Base-by-base conservation (phyloP, 2,113 vertebrate species). In the Recurvirostra avosetta region DNA sequence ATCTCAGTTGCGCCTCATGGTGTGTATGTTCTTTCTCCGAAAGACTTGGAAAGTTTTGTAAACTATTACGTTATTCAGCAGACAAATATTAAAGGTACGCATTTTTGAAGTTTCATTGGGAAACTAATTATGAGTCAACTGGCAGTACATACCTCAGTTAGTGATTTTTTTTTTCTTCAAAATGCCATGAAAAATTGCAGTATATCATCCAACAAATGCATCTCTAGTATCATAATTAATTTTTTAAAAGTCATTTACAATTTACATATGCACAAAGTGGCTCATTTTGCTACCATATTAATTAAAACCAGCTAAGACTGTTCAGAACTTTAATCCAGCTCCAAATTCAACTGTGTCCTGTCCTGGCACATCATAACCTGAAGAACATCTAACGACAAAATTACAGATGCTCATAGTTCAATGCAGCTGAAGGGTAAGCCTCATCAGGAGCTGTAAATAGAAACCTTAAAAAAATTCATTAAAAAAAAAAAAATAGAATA, bases 371-470 rank as follows among this genome's bases (percentile, higher is more conserved):
- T 63, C 47, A 30, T 55, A 80, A 59, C 80, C 89, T 88, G 58
- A 41, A 86, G 90, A 92, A 81, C 47, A 50, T 63, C 90, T 95
- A 80, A 90, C 83, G 94, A 78, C 62, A 94, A 95, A 91, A 76
- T 73, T 92, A 70, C 94, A 94, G 95, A 90, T 91, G 89, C 38
- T 92, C 55, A 87, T 88, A 47, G 50, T 29, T 59, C 1, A 0
- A 59, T 52, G 43, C 74, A 66, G 47, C 49, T 94, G 94, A 95
- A 97, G 85, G 96, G 71, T 93, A 93, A 96, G 16, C 18, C 62
- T 80, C 82, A 86, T 41, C 55, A 73, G 67, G 32, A 89, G 84
- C 84, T 83, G 38, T 70, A 95, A 92, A 96, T 45, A 75, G 61
- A 62, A 90, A 41, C 36, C 29, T 70, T 5, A 5, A 70, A 49